Base-by-base conservation (phyloP, 2,888 invertebrate species). In the Drosophila trichaetosa region DNA sequence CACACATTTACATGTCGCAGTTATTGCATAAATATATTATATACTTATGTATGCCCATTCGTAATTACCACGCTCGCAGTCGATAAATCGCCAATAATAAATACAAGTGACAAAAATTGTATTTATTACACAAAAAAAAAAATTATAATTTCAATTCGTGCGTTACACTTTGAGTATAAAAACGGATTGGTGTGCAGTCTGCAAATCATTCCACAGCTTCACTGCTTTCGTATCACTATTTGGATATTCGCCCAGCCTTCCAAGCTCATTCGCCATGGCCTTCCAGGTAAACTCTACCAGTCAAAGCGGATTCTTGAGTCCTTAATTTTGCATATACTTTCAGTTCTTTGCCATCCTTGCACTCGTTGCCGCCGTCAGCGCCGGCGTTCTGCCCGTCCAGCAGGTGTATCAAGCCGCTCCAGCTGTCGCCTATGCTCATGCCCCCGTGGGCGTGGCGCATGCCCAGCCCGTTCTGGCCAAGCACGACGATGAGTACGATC, bases 401-500 rank as follows among this genome's bases (percentile, higher is more conserved):
- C 89, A 82, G 57, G 76, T 89, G 4, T 90, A 81, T 60, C 82
- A 73, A 29, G 78, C 73, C 13, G 77, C 83, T 27, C 81, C 80
- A 16, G 79, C 83, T 5, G 79, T 83, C 10, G 71, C 82, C 40
- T 79, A 87, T 18, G 81, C 90, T n/a, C 76, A 78, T 31, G 73
- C 68, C 1, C 79, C 89, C 2, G 74, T 80, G 4, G 75, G 65
- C 21, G 73, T 82, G 4, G 69, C 89, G 13, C 76, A 79, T 48
- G 85, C 84, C n/a, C 90, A 91, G 36, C 83, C 84, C 1, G 76
- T 91, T 4, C 66, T 91, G 60, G 76, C 90, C 67, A 90, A 92
- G 64, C 82, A 83, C 18, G 84, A 89, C 24, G 84, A 90, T 54
- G 91, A 92, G 73, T 91, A 91, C 73, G 93, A 92, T 66, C 90